Percentiles rank a stretch among this genome's conserved stretches.
Evolutionary conservation across 2,113 vertebrate species (phyloP).

Genomic region (Brachirus orientalis): DNA sequence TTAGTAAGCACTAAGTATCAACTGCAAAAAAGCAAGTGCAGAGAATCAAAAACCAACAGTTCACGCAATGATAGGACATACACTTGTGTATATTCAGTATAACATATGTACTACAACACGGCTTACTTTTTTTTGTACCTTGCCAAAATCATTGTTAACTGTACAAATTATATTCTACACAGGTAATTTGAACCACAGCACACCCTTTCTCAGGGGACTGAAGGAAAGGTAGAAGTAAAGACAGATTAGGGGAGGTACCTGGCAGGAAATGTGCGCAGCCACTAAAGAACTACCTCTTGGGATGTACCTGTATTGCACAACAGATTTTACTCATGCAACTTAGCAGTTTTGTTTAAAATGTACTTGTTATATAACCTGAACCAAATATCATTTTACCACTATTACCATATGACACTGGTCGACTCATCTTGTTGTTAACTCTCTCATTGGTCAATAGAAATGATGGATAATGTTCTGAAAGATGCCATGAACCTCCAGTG

Average conservation of each 20-base stretch:
- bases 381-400: neutral
- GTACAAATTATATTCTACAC: neutral
- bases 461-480: constrained; percentile 43
- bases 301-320: neutral
- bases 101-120: too few relatives aligned
- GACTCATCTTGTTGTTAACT: neutral
- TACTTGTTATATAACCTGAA: neutral
- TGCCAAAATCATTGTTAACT: neutral
- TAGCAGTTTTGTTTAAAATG: neutral
- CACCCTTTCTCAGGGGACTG: constrained; percentile 48
- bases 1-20: neutral
- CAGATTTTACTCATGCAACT: constrained; percentile 7
- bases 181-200: constrained; percentile 20
- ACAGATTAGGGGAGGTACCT: neutral
- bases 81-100: neutral
- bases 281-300: neutral
- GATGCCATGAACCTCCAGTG: constrained; percentile 48
- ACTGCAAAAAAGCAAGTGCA: neutral
- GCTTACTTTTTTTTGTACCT: neutral
- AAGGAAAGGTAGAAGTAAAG: neutral
- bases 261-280: constrained; percentile 1
- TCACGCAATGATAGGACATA: neutral
- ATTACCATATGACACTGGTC: too few relatives aligned
- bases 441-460: constrained; percentile 57
- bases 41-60: neutral